Base-by-base conservation (phyloP, 1,140 invertebrate species). In the Manduca sexta region DNA sequence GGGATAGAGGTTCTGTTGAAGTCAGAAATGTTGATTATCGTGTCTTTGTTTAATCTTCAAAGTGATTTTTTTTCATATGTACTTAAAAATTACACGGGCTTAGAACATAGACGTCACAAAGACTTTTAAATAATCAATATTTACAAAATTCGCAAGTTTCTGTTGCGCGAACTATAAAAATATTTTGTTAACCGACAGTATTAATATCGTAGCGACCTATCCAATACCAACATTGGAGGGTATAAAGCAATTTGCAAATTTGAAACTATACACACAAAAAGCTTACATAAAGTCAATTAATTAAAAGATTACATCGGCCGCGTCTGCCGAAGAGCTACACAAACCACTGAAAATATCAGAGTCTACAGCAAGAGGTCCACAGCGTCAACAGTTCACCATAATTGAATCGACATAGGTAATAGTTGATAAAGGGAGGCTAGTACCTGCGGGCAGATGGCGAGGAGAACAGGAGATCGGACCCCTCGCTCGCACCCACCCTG, bases 401-500 rank as follows among this genome's bases (percentile, higher is more conserved):
- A 74, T 74, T 73, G 71, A 71, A 69, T 70, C 66, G 63, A 69
- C 63, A 64, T 70, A 62, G 59, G 56, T 67, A 69, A 64, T 71
- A 56, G 47, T 59, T 47, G 56, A 57, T 55, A 57, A 55, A 57
- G 49, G 49, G 52, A 60, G 44, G 40, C 47, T 37, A 53, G 42
- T 56, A 66, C 64, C 51, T 60, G 56, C 42, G 52, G 41, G 45
- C 51, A 40, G 38, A 52, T 45, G 49, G 44, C 16, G 57, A 56
- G 12, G 26, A 35, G 38, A 31, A 52, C 14, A 17, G 30, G 16
- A 31, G 26, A 15, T 39, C 46, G 7, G 6, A 37, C 40, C 3
- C 60, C 63, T 50, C 60, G 1, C 12, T 64, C 58, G 12, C 49
- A 49, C 67, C 53, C 55, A 68, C 38, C 15, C 8, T n/a, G 38